Evolutionary conservation across 2,888 invertebrate species (phyloP).

Genomic region (Strigamia crassipes): DNA sequence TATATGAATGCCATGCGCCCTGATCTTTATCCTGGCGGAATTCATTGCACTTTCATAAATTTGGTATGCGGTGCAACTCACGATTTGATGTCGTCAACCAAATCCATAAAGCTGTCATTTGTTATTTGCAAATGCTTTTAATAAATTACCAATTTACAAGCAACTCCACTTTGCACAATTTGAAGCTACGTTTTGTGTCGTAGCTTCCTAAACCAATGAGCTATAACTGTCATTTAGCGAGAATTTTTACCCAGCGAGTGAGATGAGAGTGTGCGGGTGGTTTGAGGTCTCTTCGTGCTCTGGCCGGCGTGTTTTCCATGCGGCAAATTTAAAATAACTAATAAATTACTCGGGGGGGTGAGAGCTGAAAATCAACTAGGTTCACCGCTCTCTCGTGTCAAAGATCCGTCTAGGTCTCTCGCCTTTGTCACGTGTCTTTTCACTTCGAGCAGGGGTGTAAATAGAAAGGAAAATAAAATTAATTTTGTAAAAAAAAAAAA

Average conservation of each 20-base stretch:
- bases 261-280: neutral
- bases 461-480: neutral
- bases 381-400: slow-evolving; percentile 10
- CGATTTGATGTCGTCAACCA: slow-evolving; percentile 42
- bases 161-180: slow-evolving; percentile 40
- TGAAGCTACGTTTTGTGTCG: slow-evolving; percentile 22
- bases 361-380: neutral
- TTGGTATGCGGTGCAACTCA: slow-evolving; percentile 21
- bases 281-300: neutral
- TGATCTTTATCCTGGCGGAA: slow-evolving; percentile 14
- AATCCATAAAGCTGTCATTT: slow-evolving; percentile 42
- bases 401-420: neutral
- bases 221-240: slow-evolving; percentile 30
- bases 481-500: neutral
- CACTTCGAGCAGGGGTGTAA: neutral
- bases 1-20: slow-evolving; percentile 32
- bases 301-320: neutral
- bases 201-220: neutral
- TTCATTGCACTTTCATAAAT: slow-evolving; percentile 40
- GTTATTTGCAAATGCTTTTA: slow-evolving; percentile 37
- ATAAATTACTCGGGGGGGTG: slow-evolving; percentile 3
- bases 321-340: neutral
- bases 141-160: slow-evolving; percentile 40
- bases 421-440: neutral
- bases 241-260: neutral